Base-by-base conservation (phyloP, 2,113 vertebrate genomes). In the Antechinus flavipes region DNA sequence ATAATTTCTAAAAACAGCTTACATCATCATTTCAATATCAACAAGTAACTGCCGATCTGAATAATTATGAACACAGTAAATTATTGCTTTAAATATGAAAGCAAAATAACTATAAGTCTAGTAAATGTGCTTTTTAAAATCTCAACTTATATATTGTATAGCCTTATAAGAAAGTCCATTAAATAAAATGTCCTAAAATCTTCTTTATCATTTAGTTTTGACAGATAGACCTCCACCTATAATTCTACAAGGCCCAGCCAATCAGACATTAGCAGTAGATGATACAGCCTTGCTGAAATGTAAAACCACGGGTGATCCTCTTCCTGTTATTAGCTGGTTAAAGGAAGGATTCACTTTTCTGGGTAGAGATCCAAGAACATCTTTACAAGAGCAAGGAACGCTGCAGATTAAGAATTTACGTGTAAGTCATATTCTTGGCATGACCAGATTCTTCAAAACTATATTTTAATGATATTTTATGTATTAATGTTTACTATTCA, bases 211-310 rank as follows among this genome's bases (percentile, higher is more conserved):
- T 94, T 98, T 42, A 99, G 99, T 99, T 97, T 98, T 99, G 97
- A 99, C 99, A 98, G 99, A 99, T 97, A 99, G 99, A 97, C 99
- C 99, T 52, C 99, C 99, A 3, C 99, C 99, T 96, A 99, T 99
- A 98, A 99, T 99, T 97, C 99, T 99, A 1, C 99, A 99, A 98
- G 99, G 99, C 9, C 99, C 99, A 0, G 97, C 99, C 97, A 99
- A 99, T 98, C 99, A 99, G 98, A 99, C 99, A 0, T 97, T 99
- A 58, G 99, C 99, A 12, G 98, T 99, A 97, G 99, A 99, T 98
- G 99, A 99, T 8, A 99, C 99, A 95, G 99, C 99, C 1, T 96
- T 99, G 93, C 98, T 99, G 93, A 99, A 99, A 97, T 99, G 99
- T 98, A 99, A 99, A 98, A 99, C 99, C 10, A 99, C 99, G 0